Evolutionary conservation across 2,113 vertebrate species (phyloP).

Genomic region (Edolisoma coerulescens): DNA sequence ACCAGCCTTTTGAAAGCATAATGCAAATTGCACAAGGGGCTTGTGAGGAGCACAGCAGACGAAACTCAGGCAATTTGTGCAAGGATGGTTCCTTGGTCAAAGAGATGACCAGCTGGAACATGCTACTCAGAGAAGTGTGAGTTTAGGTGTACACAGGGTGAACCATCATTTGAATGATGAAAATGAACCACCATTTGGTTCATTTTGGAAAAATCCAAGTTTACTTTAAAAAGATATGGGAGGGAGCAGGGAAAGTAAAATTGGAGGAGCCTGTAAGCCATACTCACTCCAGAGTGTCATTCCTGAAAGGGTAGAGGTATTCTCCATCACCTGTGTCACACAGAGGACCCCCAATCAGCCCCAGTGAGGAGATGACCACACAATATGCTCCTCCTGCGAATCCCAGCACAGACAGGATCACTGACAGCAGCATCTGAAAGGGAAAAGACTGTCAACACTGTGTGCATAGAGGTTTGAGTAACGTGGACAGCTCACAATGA

Average conservation of each 20-base stretch:
- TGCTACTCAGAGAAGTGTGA: background rate
- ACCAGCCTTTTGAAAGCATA: background rate
- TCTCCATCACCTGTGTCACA: conserved; percentile 63
- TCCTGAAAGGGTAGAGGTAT: conserved; percentile 67
- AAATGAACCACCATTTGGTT: no score
- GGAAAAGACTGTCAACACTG: background rate
- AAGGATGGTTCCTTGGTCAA: background rate
- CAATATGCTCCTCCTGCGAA: background rate
- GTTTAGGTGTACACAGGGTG: background rate
- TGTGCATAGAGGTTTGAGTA: background rate
- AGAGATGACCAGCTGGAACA: background rate
- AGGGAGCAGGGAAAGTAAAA: background rate
- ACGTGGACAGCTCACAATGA: background rate
- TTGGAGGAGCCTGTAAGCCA: background rate
- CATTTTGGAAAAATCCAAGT: background rate
- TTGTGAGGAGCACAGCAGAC: background rate
- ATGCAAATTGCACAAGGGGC: background rate
- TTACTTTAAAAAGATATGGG: background rate
- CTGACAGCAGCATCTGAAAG: conserved; percentile 57
- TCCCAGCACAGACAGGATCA: conserved; percentile 45
- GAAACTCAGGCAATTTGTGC: background rate
- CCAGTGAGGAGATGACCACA: conserved; percentile 55
- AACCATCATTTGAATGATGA: no score
- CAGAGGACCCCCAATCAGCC: conserved; percentile 47
- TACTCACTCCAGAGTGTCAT: conserved; percentile 56